Conservation (phyloP, 2,797 vertebrate genomes). For the Mionectes olivaceus region DNA sequence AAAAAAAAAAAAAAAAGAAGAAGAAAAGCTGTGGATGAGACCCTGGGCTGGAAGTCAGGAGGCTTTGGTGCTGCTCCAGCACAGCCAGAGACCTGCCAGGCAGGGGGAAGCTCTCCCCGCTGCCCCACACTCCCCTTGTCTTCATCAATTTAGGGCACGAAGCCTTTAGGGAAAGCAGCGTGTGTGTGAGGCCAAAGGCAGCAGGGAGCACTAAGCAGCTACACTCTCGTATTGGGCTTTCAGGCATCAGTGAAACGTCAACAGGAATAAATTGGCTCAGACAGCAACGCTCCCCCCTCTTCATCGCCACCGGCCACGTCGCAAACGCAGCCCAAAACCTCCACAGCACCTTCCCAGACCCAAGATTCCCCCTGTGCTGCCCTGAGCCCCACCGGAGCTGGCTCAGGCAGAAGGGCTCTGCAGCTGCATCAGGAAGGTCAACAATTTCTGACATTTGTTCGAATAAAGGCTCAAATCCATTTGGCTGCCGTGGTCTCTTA, state of each 20-base stretch:
- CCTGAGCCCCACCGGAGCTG: background rate
- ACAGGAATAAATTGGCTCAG: background rate
- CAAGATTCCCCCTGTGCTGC: background rate
- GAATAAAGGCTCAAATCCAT: slow-evolving; percentile 1
- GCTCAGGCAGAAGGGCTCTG: background rate
- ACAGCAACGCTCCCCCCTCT: background rate
- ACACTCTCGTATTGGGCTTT: background rate
- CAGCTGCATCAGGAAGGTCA: background rate
- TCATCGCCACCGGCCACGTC: rapidly evolving
- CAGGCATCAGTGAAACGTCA: background rate
- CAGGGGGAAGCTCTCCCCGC: background rate
- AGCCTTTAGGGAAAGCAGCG: background rate
- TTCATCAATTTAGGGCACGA: background rate
- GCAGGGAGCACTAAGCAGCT: background rate
- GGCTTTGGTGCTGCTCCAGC: background rate
- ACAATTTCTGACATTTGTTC: background rate
- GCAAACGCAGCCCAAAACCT: background rate
- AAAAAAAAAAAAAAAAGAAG: background rate
- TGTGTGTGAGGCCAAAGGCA: background rate
- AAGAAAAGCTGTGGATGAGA: background rate
- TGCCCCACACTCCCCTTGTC: rapidly evolving
- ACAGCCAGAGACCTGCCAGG: background rate
- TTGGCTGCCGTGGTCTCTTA: background rate
- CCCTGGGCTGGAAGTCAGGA: background rate
- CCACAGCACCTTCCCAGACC: background rate